Base-by-base conservation (phyloP, 1,140 invertebrate genomes). In the Cydia amplana region DNA sequence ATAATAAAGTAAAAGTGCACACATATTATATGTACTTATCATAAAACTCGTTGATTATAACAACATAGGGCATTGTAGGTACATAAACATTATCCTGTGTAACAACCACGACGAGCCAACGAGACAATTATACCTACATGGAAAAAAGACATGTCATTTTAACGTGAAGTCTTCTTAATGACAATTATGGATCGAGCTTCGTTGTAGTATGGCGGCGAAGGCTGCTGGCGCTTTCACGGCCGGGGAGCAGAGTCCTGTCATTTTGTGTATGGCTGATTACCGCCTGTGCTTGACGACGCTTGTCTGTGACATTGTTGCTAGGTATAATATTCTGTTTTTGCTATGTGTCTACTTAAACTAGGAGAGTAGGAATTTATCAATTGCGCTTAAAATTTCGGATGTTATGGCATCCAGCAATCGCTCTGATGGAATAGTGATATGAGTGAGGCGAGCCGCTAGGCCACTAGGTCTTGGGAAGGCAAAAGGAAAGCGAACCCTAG, bases 141-240 rank as follows among this genome's bases (percentile, higher is more conserved):
- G 64, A 70, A 70, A 36, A 70, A 70, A 70, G 65, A 70, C 72
- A 73, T 73, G 46, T 73, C 72, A 73, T 73, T 73, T 32, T 14
- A 51, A 25, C 43, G 70, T 43, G 20, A 28, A 51, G 46, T 51
- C 36, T 72, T 43, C 20, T 49, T 73, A 73, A 73, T 73, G 46
- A 43, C 72, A 73, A 73, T 49, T 25, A 43, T 23, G 43, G 43
- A 73, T 46, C 5, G 46, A 73, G 72, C 72, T 32, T 28, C 55
- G 55, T 60, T 25, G 46, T 49, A 51, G 70, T 72, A 72, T 7
- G 14, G 60, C 60, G 20, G 64, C 14, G 64, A 32, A 65, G 28
- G 36, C 9, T 70, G 28, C 7, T 70, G 28, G 28, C 32, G 32
- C 65, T 70, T 70, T 70, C 65, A 70, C 65, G 65, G 65, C 20